Percentiles rank a stretch among this genome's conserved stretches.
These are phyloP conservation scores for Eremobia ochroleuca DNA, from an alignment of 2,888 invertebrate genomes.

Conservation along the genomic window DNA sequence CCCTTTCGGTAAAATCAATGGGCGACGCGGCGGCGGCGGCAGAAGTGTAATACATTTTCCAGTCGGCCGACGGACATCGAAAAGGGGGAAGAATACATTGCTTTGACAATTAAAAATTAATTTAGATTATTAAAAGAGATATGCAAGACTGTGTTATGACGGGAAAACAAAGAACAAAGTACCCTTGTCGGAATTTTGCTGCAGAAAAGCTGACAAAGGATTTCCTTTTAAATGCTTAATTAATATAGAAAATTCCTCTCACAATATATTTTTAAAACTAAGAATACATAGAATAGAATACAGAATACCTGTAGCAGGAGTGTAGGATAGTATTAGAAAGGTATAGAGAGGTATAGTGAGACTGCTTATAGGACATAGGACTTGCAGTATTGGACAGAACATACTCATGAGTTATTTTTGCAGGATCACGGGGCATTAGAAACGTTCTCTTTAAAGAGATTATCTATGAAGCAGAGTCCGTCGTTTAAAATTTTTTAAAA, in stretches of 20 bases:
- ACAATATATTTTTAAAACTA: neutral
- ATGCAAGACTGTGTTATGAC: neutral
- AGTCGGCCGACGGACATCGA: neutral
- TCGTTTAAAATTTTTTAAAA: neutral
- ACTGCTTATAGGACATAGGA: neutral
- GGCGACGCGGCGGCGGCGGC: neutral
- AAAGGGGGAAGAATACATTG: neutral
- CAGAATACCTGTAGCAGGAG: neutral
- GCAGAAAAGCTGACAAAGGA: neutral
- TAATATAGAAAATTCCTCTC: too few species aligned
- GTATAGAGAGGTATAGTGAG: too few species aligned
- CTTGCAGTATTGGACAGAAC: neutral
- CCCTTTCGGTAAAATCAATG: neutral
- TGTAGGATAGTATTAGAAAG: neutral
- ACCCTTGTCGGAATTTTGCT: neutral
- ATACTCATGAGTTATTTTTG: neutral
- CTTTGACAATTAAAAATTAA: constrained; percentile 9
- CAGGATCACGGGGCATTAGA: neutral
- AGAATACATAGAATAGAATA: neutral
- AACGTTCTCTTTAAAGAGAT: neutral
- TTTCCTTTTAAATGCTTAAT: neutral
- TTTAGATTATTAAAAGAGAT: neutral
- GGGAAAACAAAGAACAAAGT: neutral
- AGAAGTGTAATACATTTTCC: constrained; percentile 3
- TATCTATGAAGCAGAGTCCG: neutral